A percentile compares a stretch with the other conserved stretches of the same genome.
phyloP scores from a whole-genome alignment of 2,797 vertebrate species.

The Lepilemur septentrionalis region DNA sequence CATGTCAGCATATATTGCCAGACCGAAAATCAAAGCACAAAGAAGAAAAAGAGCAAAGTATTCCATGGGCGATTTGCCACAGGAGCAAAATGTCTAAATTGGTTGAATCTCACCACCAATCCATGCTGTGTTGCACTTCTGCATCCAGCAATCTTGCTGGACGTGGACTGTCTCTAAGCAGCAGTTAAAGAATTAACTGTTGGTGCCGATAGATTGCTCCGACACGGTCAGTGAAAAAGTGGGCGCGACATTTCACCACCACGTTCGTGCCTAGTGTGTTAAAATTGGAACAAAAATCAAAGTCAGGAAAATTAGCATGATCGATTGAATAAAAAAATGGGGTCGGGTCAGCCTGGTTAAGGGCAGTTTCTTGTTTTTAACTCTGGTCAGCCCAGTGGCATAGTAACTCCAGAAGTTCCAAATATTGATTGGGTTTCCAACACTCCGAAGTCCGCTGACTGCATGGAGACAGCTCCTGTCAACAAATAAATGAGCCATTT shows the following conservation, averaged over 20 bases:
- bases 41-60: slow-evolving; percentile 72
- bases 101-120: slow-evolving; percentile 6
- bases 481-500: slow-evolving; percentile 81
- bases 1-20: slow-evolving; percentile 76
- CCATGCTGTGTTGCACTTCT: neutral
- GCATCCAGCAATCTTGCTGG: neutral
- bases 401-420: slow-evolving; percentile 81
- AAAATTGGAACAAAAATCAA: neutral
- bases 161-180: neutral
- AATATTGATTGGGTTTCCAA: slow-evolving; percentile 84
- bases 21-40: slow-evolving; percentile 73
- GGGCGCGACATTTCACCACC: neutral
- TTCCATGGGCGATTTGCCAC: slow-evolving; percentile 12
- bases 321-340: neutral
- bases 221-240: neutral
- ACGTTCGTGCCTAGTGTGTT: neutral
- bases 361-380: slow-evolving; percentile 57
- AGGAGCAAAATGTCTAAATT: slow-evolving; percentile 49
- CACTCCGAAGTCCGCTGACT: slow-evolving; percentile 55
- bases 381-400: slow-evolving; percentile 66
- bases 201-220: slow-evolving; percentile 31
- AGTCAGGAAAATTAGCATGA: neutral
- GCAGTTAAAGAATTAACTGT: neutral
- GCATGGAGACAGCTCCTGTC: slow-evolving; percentile 81
- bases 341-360: neutral